Evolutionary conservation across 2,113 vertebrate species (phyloP), one percentile per base, ranked within the genome.

Genomic region (Mola mola): DNA sequence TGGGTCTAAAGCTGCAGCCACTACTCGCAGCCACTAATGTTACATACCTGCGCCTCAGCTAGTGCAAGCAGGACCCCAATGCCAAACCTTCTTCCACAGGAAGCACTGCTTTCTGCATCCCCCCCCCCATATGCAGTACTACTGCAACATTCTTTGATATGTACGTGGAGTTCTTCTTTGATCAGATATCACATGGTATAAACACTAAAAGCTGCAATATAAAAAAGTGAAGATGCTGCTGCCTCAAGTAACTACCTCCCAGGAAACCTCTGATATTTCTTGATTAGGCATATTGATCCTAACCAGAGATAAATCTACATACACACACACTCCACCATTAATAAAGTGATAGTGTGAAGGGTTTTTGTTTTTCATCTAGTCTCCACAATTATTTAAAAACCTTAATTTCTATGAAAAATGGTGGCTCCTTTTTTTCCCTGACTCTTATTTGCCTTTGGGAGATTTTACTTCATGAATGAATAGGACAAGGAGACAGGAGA

Each of bases 391-490:
- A 19, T 28, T 24, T 37, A 55, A 59, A n/a, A 74, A 69, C 33
- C 21, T 42, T 48, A 9, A 24, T 53, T 24, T 63, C 42, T 59
- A 8, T 31, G 37, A 31, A 5, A 13, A 43, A 31, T 12, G 24
- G 15, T 69, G 16, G 17, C 50, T 61, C 10, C 2, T 25, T 38
- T n/a, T n/a, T n/a, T n/a, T 21, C 46, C 28, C 16, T 73, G 41
- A 66, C 76, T 48, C 71, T 64, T 72, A 53, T 60, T 74, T 63
- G 56, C 25, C 36, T 66, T 67, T 60, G 52, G 24, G 17, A 66
- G 59, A 64, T 74, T 72, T 69, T 25, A 53, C 49, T 70, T 78
- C 36, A 72, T 51, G 31, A 71, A 43, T 48, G 79, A 82, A 24
- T 20, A 53, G 56, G 49, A 55, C 25, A 61, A 33, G 48, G 66